A percentile compares a stretch with the other conserved stretches of the same genome.
phyloP scores from a whole-genome alignment of 1,140 invertebrate genomes.

The Leptopilina boulardi region DNA sequence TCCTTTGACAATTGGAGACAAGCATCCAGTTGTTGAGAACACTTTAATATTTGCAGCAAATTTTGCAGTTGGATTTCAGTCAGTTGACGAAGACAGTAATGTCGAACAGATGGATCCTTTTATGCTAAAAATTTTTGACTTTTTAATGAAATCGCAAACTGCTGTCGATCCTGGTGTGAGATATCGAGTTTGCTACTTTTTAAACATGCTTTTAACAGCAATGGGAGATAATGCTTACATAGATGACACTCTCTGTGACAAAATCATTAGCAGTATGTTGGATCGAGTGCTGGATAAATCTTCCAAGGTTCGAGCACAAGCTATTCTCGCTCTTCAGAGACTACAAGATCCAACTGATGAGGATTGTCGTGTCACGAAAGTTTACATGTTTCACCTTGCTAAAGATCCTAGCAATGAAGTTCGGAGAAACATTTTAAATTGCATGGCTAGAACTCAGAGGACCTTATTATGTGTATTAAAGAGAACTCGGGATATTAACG shows the following conservation, averaged over 20 bases:
- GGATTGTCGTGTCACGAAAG: constrained; percentile 86
- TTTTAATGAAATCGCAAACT: constrained; percentile 72
- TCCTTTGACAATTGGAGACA: constrained; percentile 62
- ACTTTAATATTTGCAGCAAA: constrained; percentile 78
- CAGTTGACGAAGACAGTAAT: constrained; percentile 48
- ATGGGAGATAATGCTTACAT: constrained; percentile 86
- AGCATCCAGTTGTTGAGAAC: constrained; percentile 74
- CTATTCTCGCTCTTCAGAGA: constrained; percentile 86
- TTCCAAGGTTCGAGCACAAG: constrained; percentile 85
- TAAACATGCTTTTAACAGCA: constrained; percentile 84
- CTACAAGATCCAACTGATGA: constrained; percentile 87
- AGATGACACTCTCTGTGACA: constrained; percentile 86
- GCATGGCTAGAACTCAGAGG: constrained; percentile 69
- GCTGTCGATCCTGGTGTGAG: constrained; percentile 80
- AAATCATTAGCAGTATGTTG: constrained; percentile 83
- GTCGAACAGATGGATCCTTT: constrained; percentile 62
- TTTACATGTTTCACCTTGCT: constrained; percentile 86
- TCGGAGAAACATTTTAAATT: constrained; percentile 67
- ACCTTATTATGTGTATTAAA: constrained; percentile 78
- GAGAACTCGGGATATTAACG: constrained; percentile 85
- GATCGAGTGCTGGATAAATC: constrained; percentile 83
- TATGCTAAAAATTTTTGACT: constrained; percentile 61
- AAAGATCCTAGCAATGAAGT: constrained; percentile 84
- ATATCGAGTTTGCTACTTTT: constrained; percentile 84
- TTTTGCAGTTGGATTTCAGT: constrained; percentile 72